These are phyloP conservation scores for Clarias magur DNA, from an alignment of 2,113 vertebrate species.

Conservation along the genomic window DNA sequence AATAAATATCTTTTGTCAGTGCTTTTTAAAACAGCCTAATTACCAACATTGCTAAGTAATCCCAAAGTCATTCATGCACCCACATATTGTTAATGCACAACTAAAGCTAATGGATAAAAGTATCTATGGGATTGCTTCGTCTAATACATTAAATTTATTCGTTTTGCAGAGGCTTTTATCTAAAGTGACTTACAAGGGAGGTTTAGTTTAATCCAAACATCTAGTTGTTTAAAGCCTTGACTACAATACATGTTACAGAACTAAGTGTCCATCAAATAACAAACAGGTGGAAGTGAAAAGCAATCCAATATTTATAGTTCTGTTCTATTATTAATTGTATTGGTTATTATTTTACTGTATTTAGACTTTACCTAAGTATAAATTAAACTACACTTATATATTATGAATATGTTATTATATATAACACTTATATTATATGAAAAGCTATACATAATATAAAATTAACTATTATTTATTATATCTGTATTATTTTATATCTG, in stretches of 20 bases:
- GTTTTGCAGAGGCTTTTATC: constrained; percentile 8
- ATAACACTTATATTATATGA: background rate
- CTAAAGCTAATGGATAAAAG: constrained; percentile 49
- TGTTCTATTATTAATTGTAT: background rate
- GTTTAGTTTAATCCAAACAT: background rate
- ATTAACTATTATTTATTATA: background rate
- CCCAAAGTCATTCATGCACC: constrained; percentile 65
- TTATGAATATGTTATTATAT: background rate
- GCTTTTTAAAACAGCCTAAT: constrained; percentile 72
- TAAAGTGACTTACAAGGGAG: background rate
- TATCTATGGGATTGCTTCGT: constrained; percentile 48
- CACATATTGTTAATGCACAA: constrained; percentile 54
- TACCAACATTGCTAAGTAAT: constrained; percentile 59
- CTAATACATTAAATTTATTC: constrained; percentile 30
- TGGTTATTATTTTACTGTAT: background rate
- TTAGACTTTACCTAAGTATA: background rate
- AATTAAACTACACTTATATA: background rate
- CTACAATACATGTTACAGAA: constrained; percentile 2
- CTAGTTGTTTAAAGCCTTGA: background rate
- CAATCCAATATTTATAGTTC: background rate
- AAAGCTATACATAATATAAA: background rate
- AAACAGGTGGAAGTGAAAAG: background rate
- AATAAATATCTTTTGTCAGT: constrained; percentile 60
- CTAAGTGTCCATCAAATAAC: background rate
- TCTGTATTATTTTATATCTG: too few relatives aligned